These are phyloP conservation scores for Nomada goodeniana DNA, from an alignment of 2,888 invertebrate species.

Conservation along the genomic window DNA sequence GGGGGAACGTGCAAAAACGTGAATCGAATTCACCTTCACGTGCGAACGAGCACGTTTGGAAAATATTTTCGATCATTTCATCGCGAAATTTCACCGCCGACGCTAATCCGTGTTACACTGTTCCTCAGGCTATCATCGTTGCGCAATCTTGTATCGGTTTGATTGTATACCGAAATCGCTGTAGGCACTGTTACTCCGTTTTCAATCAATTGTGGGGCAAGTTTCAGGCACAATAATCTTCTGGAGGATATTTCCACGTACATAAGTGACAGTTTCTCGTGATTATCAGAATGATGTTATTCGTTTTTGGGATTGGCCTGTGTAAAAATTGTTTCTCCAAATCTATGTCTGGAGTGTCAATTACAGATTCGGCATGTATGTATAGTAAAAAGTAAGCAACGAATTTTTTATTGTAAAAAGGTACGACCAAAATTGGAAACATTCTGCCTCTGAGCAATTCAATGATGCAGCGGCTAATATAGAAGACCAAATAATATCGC, in stretches of 20 bases:
- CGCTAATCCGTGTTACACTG: conserved; percentile 8
- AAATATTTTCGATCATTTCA: conserved; percentile 67
- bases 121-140: neutral
- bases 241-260: no score
- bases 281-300: no score
- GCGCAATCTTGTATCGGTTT: neutral
- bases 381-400: no score
- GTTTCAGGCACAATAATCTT: neutral
- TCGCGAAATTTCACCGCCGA: conserved; percentile 35
- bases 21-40: conserved; percentile 75
- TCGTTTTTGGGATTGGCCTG: no score
- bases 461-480: neutral
- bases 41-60: conserved; percentile 71
- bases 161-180: neutral
- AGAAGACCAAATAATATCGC: neutral
- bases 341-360: no score
- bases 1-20: conserved; percentile 73
- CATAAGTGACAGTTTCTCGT: no score
- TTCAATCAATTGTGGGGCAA: neutral
- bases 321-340: no score
- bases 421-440: neutral
- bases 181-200: neutral
- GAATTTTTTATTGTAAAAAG: no score
- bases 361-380: no score
- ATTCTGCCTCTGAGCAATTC: neutral